Conservation (phyloP, 1,140 invertebrate species). For the Brachystomella parvula region DNA sequence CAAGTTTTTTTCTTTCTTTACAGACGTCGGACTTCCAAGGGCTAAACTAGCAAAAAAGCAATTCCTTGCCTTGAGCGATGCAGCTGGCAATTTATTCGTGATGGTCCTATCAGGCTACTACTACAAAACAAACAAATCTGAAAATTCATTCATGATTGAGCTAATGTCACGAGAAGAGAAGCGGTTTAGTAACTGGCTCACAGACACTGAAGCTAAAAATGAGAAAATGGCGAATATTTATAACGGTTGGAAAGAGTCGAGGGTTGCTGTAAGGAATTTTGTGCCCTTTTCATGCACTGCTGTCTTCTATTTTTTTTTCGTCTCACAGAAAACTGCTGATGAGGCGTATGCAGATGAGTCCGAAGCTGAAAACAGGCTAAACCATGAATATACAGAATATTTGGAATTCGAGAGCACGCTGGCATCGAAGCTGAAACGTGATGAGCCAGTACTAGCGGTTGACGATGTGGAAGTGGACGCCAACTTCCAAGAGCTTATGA, state of each 20-base stretch:
- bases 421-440: slow-evolving; percentile 18
- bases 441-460: slow-evolving; percentile 23
- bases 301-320: not conserved
- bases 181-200: slow-evolving; percentile 18
- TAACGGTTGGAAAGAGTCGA: slow-evolving; percentile 16
- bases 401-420: slow-evolving; percentile 25
- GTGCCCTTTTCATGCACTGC: not conserved
- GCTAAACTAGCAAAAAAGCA: slow-evolving; percentile 23
- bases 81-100: slow-evolving; percentile 24
- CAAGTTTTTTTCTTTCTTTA: not conserved
- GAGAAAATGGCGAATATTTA: slow-evolving; percentile 22
- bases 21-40: slow-evolving; percentile 21
- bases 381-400: slow-evolving; percentile 29
- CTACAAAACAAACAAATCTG: slow-evolving; percentile 14
- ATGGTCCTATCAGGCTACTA: slow-evolving; percentile 26
- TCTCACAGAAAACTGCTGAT: slow-evolving; percentile 19
- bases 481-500: slow-evolving; percentile 23
- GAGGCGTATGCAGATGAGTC: slow-evolving; percentile 11
- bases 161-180: slow-evolving; percentile 32
- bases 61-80: slow-evolving; percentile 23
- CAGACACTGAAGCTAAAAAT: slow-evolving; percentile 18
- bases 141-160: slow-evolving; percentile 23
- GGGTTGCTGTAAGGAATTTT: slow-evolving; percentile 14
- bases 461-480: slow-evolving; percentile 22
- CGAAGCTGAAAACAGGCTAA: slow-evolving; percentile 12